A percentile compares a stretch with the other conserved stretches of the same genome.
These are phyloP conservation scores for Microcebus griseorufus DNA, from an alignment of 2,113 vertebrate genomes.

Conservation along the genomic window DNA sequence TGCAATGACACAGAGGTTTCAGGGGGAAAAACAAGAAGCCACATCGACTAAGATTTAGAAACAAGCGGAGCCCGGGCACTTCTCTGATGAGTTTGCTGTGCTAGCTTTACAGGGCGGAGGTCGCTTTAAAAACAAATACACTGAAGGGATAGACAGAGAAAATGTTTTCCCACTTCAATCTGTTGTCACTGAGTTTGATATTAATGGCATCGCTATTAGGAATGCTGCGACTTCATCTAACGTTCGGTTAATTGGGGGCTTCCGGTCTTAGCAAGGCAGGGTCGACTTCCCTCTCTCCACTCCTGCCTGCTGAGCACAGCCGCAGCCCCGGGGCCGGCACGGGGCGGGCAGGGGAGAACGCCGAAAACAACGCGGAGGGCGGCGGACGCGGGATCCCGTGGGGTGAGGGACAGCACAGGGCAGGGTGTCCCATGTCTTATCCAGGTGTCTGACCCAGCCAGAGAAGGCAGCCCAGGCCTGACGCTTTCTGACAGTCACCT, in stretches of 20 bases:
- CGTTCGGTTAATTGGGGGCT: neutral
- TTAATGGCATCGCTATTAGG: neutral
- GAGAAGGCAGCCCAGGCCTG: neutral
- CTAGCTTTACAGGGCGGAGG: neutral
- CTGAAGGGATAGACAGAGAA: neutral
- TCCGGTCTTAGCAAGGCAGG: neutral
- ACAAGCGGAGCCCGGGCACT: neutral
- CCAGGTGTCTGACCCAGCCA: neutral
- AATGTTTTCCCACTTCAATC: neutral
- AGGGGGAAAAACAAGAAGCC: neutral
- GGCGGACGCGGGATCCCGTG: rapidly evolving
- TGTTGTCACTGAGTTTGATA: neutral
- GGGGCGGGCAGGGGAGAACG: no score
- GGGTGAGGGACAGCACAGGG: neutral
- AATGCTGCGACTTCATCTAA: neutral
- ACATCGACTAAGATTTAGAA: neutral
- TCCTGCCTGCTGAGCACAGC: neutral
- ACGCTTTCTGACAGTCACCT: neutral
- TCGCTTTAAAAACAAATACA: neutral
- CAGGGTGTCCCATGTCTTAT: neutral
- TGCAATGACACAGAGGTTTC: neutral
- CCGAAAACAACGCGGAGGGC: neutral
- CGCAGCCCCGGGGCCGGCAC: neutral
- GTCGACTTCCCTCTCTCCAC: neutral
- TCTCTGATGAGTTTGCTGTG: neutral